Percentiles rank a stretch among this genome's conserved stretches.
Evolutionary conservation across 2,888 invertebrate species (phyloP).

Genomic region (Alviniconcha strummeri): DNA sequence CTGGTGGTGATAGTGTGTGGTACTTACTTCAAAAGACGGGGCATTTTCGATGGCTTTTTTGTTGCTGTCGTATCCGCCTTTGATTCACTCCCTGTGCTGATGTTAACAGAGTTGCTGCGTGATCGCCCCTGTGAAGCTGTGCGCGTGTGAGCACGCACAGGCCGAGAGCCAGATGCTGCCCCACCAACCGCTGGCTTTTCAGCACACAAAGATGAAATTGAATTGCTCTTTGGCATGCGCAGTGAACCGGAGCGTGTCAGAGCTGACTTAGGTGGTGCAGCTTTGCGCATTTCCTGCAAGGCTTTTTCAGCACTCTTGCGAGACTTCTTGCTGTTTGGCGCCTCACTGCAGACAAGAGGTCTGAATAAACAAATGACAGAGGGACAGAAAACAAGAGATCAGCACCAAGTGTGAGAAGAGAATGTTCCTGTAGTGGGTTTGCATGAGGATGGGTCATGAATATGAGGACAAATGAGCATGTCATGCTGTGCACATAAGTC

Average conservation of each 20-base stretch:
- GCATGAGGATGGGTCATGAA: no score
- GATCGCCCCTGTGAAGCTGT: constrained; percentile 1
- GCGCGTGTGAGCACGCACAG: not conserved
- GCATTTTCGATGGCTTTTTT: not conserved
- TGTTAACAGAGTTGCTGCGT: constrained; percentile 10
- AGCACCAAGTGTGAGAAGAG: not conserved
- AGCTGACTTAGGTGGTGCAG: not conserved
- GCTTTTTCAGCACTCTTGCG: constrained; percentile 21
- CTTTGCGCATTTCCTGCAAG: not conserved
- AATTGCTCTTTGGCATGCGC: constrained; percentile 9
- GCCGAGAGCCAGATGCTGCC: not conserved
- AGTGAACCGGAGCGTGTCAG: constrained; percentile 16
- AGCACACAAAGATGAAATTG: constrained; percentile 1
- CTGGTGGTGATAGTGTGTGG: no score
- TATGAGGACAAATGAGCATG: no score
- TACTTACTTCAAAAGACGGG: constrained; percentile 55
- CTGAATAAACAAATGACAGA: constrained; percentile 4
- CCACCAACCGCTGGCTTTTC: not conserved
- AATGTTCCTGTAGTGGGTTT: no score
- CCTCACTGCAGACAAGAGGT: constrained; percentile 23
- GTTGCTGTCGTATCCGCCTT: not conserved
- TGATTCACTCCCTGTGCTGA: not conserved
- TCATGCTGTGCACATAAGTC: no score
- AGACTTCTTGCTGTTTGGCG: constrained; percentile 10
- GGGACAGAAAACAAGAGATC: not conserved